Conservation (phyloP, 2,113 vertebrate genomes). For the Ivindomyrus marchei region DNA sequence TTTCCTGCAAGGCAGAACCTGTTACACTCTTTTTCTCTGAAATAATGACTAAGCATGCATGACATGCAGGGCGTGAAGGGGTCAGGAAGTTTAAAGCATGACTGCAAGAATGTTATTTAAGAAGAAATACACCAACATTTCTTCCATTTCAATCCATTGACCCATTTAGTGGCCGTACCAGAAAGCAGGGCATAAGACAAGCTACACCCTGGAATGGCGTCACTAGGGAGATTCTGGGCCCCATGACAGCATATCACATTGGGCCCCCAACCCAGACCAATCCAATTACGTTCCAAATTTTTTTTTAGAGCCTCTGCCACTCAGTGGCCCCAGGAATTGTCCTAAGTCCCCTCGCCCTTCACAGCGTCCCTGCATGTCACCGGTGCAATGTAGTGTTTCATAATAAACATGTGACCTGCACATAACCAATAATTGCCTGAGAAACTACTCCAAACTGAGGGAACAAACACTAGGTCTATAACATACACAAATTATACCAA, state of each 20-base stretch:
- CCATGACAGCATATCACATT: background rate
- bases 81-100: background rate
- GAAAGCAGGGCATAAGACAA: background rate
- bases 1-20: background rate
- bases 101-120: background rate
- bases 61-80: background rate
- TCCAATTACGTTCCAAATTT: background rate
- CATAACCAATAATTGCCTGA: background rate
- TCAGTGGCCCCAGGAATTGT: background rate
- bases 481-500: background rate
- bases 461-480: background rate
- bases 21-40: background rate
- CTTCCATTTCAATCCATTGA: background rate
- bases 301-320: background rate
- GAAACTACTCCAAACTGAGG: background rate
- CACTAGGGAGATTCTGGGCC: background rate
- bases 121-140: background rate
- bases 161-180: background rate
- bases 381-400: background rate
- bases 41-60: background rate
- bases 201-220: background rate
- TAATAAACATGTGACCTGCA: background rate
- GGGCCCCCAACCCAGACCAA: background rate
- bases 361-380: background rate
- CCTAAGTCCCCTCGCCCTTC: background rate